phyloP scores from a whole-genome alignment of 2,113 vertebrate genomes.

The Eidolon helvum region DNA sequence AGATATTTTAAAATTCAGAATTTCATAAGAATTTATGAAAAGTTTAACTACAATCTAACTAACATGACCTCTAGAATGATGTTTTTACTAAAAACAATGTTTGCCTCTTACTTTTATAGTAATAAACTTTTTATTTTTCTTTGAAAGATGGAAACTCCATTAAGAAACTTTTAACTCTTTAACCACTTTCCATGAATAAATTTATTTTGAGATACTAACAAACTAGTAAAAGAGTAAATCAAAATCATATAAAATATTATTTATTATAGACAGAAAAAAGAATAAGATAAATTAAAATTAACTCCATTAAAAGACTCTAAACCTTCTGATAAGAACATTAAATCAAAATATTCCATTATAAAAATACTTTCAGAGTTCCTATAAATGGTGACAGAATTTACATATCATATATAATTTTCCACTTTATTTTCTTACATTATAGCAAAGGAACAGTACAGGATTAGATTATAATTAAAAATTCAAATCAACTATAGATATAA shows the following conservation, averaged over 20 bases:
- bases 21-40: not conserved
- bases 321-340: conserved; percentile 69
- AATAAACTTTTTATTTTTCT: conserved; percentile 76
- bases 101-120: conserved; percentile 15
- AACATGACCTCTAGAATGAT: not conserved
- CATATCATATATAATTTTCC: not conserved
- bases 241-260: conserved; percentile 66
- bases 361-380: not conserved
- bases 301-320: conserved; percentile 75
- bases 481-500: not conserved
- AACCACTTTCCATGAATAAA: conserved; percentile 77
- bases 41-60: conserved; percentile 23
- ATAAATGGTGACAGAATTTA: not conserved
- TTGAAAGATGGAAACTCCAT: conserved; percentile 81
- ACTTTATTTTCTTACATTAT: not conserved
- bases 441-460: not conserved
- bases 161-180: conserved; percentile 80
- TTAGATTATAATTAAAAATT: not conserved
- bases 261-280: not conserved
- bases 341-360: conserved; percentile 70
- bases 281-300: conserved; percentile 75
- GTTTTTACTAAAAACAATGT: not conserved
- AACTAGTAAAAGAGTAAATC: conserved; percentile 63
- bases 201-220: conserved; percentile 82
- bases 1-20: not conserved